Percentiles rank a stretch among this genome's conserved stretches.
These are phyloP conservation scores for Antrozous pallidus DNA, from an alignment of 2,797 vertebrate species.

Conservation along the genomic window DNA sequence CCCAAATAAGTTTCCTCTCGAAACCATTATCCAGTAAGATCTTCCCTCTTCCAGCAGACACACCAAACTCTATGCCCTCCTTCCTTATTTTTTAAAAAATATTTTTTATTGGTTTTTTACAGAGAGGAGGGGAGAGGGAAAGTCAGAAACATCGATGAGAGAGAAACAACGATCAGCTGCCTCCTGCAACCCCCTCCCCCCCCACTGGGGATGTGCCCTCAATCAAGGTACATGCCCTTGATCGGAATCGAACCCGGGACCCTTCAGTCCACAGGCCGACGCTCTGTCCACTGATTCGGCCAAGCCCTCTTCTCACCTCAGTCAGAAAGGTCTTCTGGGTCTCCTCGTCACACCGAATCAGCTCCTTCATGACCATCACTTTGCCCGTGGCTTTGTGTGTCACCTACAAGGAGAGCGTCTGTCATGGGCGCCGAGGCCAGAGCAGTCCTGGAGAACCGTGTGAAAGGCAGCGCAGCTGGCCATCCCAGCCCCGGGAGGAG, in stretches of 20 bases:
- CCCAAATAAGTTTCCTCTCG: background rate
- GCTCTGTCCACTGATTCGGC: too few relatives aligned
- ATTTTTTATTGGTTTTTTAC: too few relatives aligned
- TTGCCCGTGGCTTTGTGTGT: conserved; percentile 95
- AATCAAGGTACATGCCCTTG: too few relatives aligned
- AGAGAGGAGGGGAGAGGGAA: too few relatives aligned
- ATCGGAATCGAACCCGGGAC: too few relatives aligned
- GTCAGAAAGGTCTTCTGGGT: conserved; percentile 95
- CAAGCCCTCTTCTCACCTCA: conserved; percentile 86
- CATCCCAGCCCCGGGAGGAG: background rate
- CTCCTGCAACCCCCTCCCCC: too few relatives aligned
- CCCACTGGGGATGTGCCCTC: too few relatives aligned
- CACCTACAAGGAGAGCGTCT: conserved; percentile 84
- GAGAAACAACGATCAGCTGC: too few relatives aligned
- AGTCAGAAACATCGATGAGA: too few relatives aligned
- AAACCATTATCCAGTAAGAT: background rate
- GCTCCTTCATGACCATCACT: conserved; percentile 98
- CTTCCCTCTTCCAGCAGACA: background rate
- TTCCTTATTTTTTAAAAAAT: conserved; percentile 70
- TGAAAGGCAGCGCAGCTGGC: background rate
- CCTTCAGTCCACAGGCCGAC: too few relatives aligned
- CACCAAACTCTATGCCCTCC: background rate
- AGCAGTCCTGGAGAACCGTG: background rate
- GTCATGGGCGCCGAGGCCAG: conserved; percentile 15
- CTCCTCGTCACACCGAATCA: conserved; percentile 95